Percentiles rank a stretch among this genome's conserved stretches.
Conservation (phyloP, 2,113 vertebrate species). For the Malaclemys terrapin region DNA sequence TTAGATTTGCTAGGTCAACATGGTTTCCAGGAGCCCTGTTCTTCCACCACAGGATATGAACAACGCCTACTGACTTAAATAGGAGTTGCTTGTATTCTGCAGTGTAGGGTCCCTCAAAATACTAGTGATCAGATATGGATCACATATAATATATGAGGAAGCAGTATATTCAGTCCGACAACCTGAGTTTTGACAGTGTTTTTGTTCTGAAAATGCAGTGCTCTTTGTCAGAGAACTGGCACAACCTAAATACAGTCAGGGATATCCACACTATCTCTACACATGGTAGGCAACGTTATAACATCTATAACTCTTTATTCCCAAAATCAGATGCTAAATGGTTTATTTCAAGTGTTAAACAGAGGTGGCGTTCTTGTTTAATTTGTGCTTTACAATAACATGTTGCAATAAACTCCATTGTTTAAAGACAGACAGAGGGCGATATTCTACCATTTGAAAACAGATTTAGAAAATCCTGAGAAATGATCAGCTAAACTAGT, state of each 20-base stretch:
- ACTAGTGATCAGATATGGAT: background rate
- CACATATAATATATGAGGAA: background rate
- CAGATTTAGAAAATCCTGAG: background rate
- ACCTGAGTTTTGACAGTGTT: background rate
- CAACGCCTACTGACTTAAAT: background rate
- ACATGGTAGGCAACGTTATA: background rate
- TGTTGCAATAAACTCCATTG: background rate
- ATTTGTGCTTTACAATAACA: background rate
- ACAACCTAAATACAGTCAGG: background rate
- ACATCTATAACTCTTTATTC: background rate
- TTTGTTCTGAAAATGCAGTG: background rate
- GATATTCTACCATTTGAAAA: background rate
- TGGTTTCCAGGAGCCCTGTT: background rate
- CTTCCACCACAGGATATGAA: background rate
- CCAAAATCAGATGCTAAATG: background rate
- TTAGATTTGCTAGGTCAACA: accelerated
- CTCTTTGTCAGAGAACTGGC: background rate
- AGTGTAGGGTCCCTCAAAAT: background rate
- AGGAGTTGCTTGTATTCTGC: background rate
- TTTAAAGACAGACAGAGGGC: background rate
- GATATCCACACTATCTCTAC: background rate
- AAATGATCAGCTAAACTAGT: background rate
- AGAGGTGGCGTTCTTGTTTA: background rate
- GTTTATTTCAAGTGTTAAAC: background rate
- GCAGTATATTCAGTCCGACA: background rate